These are phyloP conservation scores for Buathra laborator DNA, from an alignment of 2,888 invertebrate genomes.

Conservation along the genomic window DNA sequence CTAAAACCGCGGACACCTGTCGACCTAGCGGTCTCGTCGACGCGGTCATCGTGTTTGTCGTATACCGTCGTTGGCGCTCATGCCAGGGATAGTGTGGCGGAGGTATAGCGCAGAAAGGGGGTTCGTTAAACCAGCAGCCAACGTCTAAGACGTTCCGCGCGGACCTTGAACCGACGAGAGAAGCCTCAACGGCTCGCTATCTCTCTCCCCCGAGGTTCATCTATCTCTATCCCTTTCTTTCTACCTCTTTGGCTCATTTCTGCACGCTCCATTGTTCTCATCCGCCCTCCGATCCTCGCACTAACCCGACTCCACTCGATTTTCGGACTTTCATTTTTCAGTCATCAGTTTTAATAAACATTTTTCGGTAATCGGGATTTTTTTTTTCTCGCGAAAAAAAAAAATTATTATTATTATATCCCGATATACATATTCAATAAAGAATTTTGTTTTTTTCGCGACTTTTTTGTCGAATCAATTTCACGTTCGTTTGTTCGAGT, in stretches of 20 bases:
- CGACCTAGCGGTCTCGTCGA: constrained; percentile 42
- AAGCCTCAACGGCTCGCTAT: constrained; percentile 24
- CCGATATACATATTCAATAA: neutral
- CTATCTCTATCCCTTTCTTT: constrained; percentile 14
- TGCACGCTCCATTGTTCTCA: constrained; percentile 55
- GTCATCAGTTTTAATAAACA: no score
- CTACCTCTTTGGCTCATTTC: constrained; percentile 42
- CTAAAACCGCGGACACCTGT: constrained; percentile 54
- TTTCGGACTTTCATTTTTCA: constrained; percentile 38
- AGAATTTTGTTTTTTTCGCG: neutral
- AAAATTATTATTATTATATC: no score
- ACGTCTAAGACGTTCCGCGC: constrained; percentile 57
- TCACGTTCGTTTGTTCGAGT: neutral
- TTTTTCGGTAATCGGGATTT: no score
- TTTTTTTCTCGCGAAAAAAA: no score
- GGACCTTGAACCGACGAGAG: constrained; percentile 63
- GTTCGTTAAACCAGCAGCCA: constrained; percentile 63
- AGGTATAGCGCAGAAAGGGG: constrained; percentile 38
- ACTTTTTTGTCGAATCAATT: neutral
- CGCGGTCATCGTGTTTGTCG: constrained; percentile 38
- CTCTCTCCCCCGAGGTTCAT: constrained; percentile 10
- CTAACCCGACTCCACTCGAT: constrained; percentile 23
- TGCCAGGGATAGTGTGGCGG: constrained; percentile 11
- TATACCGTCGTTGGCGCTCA: constrained; percentile 28
- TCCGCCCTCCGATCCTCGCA: constrained; percentile 6